Evolutionary conservation across 2,888 invertebrate species (phyloP), one percentile per base, ranked within the genome.

Genomic region (Melieria crassipennis): DNA sequence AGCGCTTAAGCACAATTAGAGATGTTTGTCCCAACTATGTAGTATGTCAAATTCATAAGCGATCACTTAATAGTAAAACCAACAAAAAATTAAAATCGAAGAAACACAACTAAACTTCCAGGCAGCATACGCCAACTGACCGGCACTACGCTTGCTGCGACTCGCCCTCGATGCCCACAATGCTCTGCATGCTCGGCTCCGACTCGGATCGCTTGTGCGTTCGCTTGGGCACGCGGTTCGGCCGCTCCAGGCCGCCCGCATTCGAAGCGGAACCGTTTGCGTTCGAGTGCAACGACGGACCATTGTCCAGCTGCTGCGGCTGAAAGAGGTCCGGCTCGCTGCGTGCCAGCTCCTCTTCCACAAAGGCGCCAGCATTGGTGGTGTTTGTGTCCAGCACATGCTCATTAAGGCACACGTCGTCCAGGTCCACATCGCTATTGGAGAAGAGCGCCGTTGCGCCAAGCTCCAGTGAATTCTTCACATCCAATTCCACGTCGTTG

Each of bases 391-490:
- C 76, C 78, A 91, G 81, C 67, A 92, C 85, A 79, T 92, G 92
- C 79, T 95, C 95, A 82, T 94, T 95, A 10, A 96, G 88, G 78
- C 92, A 93, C 6, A 94, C 93, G 79, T 93, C 94, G 79, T 94
- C 93, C 65, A 94, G 87, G 81, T 93, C 94, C 3, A 94, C 94
- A 10, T 94, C 93, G 82, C 95, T 95, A 82, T 96, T 96, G 2
- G 94, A 94, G 85, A 95, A 94, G 73, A 96, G 91, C 1, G 94
- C 92, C 7, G 93, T 91, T 5, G 92, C 90, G 69, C 92, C 90
- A 79, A 94, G 87, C 79, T 91, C 89, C 30, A 86, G 70, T 0
- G 85, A 85, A 62, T 83, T 82, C 64, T 84, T 85, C 6, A 82
- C 81, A 73, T 84, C 84, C 71, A 85, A 75, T 62, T 84, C 81